phyloP scores from a whole-genome alignment of 2,113 vertebrate species.

The Misgurnus mizolepis region DNA sequence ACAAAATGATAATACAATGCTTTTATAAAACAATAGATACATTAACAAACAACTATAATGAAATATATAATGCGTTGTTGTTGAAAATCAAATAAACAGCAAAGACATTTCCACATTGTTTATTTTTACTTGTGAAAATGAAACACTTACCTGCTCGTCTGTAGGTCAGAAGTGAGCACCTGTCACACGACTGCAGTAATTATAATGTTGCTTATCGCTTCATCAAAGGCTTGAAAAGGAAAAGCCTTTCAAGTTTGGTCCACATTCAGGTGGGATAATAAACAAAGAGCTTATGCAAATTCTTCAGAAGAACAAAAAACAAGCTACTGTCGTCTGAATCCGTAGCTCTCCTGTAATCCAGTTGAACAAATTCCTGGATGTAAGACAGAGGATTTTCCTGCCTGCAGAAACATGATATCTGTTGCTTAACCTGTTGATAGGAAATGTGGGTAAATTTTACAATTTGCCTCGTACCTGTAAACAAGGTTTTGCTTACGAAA shows the following conservation, averaged over 20 bases:
- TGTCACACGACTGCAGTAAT: not conserved
- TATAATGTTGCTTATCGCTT: not conserved
- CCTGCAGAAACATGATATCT: constrained; percentile 23
- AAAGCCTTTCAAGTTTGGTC: not conserved
- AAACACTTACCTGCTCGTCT: constrained; percentile 1
- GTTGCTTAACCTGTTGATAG: constrained; percentile 20
- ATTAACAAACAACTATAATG: too few relatives aligned
- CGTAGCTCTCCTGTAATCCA: not conserved
- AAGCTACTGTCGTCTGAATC: not conserved
- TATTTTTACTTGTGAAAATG: too few relatives aligned
- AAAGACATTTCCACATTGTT: not conserved
- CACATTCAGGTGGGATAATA: not conserved
- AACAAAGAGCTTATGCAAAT: constrained; percentile 11
- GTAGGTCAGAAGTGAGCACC: not conserved
- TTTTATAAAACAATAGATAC: too few relatives aligned
- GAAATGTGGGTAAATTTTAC: constrained; percentile 1
- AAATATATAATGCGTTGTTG: too few relatives aligned
- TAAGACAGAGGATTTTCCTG: constrained; percentile 8
- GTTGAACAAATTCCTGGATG: not conserved
- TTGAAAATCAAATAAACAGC: not conserved
- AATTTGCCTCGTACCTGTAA: not conserved
- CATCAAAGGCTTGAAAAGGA: not conserved
- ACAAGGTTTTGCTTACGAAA: not conserved
- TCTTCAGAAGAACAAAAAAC: too few relatives aligned
- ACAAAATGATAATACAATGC: too few relatives aligned